phyloP scores from a whole-genome alignment of 1,140 invertebrate genomes.

The Adelges cooleyi region DNA sequence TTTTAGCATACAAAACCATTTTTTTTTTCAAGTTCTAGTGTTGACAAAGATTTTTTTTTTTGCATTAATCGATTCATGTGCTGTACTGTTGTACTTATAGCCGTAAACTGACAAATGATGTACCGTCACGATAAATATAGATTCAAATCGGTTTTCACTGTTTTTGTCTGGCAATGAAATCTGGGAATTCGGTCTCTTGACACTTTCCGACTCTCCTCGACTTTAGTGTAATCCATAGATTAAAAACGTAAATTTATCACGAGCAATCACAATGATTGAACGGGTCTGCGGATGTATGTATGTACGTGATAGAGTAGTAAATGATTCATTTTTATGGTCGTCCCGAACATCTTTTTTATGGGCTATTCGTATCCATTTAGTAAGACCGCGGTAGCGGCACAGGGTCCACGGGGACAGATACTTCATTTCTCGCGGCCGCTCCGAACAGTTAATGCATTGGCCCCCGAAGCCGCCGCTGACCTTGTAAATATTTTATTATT shows the following conservation, averaged over 20 bases:
- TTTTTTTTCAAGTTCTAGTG: no score
- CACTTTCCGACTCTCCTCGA: no score
- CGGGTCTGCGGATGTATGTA: conserved; percentile 1
- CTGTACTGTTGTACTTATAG: no score
- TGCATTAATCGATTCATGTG: no score
- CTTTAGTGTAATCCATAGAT: no score
- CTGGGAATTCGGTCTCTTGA: no score
- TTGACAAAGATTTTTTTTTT: no score
- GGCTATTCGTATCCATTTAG: conserved; percentile 28
- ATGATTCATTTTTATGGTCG: conserved; percentile 28
- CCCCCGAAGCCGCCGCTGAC: conserved; percentile 5
- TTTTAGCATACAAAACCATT: no score
- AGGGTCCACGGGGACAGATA: conserved; percentile 25
- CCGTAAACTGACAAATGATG: no score
- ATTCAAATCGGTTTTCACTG: no score
- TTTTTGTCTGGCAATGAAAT: no score
- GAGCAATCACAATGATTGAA: conserved; percentile 29
- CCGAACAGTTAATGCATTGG: conserved; percentile 15
- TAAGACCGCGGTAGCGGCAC: conserved; percentile 17
- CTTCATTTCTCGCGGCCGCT: conserved; percentile 25
- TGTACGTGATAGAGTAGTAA: conserved; percentile 11
- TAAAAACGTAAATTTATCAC: conserved; percentile 22
- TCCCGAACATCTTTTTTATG: conserved; percentile 26
- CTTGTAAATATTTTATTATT: conserved; percentile 29
- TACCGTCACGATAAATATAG: no score